Evolutionary conservation across 2,888 invertebrate genomes (phyloP).

Genomic region (Teinopalpus imperialis): DNA sequence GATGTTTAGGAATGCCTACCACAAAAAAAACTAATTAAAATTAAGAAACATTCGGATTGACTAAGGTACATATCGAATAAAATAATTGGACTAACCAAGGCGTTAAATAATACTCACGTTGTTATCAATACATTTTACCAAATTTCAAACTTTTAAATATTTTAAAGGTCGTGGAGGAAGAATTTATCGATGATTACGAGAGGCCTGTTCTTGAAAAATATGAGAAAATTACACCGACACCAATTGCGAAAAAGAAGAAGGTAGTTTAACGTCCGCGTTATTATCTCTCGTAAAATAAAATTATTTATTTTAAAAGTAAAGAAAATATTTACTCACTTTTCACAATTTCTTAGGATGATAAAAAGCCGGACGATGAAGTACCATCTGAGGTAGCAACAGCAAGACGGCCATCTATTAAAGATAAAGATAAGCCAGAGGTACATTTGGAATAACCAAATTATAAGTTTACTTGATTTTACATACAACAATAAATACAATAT

Average conservation of each 20-base stretch:
- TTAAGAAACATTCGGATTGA: too few relatives aligned
- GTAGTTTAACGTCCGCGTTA: constrained; percentile 57
- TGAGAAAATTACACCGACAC: constrained; percentile 81
- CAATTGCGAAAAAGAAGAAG: constrained; percentile 76
- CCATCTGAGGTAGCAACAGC: constrained; percentile 63
- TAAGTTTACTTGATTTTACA: not conserved
- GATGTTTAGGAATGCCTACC: too few relatives aligned
- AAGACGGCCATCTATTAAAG: constrained; percentile 70
- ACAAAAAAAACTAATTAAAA: too few relatives aligned
- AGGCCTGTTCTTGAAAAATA: constrained; percentile 88
- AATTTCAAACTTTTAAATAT: constrained; percentile 19
- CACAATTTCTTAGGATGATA: constrained; percentile 45
- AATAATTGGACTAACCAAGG: too few relatives aligned
- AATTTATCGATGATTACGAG: constrained; percentile 87
- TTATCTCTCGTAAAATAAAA: too few relatives aligned
- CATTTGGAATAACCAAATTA: constrained; percentile 9
- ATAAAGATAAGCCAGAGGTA: constrained; percentile 72
- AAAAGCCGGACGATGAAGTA: constrained; percentile 55
- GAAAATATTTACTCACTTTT: constrained; percentile 26
- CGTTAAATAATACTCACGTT: too few relatives aligned
- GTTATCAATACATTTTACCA: too few relatives aligned
- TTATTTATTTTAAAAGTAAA: too few relatives aligned
- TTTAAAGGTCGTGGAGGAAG: constrained; percentile 70
- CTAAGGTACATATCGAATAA: too few relatives aligned
- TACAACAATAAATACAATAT: constrained; percentile 3